A percentile compares a stretch with the other conserved stretches of the same genome.
Evolutionary conservation across 2,797 vertebrate genomes (phyloP).

Genomic region (Coccyzus lansbergi): DNA sequence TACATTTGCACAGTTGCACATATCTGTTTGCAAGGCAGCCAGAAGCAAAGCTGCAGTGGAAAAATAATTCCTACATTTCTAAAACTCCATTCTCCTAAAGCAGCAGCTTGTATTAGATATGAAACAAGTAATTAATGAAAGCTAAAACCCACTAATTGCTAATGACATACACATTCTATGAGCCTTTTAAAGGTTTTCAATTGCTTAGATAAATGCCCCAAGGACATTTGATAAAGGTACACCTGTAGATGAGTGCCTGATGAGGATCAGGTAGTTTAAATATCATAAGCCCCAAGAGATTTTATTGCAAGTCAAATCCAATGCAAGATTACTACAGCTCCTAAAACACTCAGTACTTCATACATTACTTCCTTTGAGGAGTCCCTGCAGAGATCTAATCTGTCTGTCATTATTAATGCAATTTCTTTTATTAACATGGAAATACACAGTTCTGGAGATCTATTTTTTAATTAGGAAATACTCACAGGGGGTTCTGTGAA

Average conservation of each 20-base stretch:
- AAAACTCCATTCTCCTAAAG: neutral
- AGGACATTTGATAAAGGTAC: slow-evolving; percentile 48
- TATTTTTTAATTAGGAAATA: slow-evolving; percentile 71
- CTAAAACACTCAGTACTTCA: slow-evolving; percentile 45
- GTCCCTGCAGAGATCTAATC: slow-evolving; percentile 59
- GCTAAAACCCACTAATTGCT: neutral
- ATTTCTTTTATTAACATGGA: slow-evolving; percentile 26
- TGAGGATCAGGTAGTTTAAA: slow-evolving; percentile 40
- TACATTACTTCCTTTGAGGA: slow-evolving; percentile 1
- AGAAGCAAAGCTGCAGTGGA: neutral
- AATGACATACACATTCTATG: slow-evolving; percentile 10
- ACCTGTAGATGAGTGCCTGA: slow-evolving; percentile 15
- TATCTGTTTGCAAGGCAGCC: neutral
- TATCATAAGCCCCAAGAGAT: neutral
- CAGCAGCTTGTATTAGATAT: neutral
- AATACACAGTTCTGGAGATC: slow-evolving; percentile 23
- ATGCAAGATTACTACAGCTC: slow-evolving; percentile 21
- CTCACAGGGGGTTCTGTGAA: slow-evolving; percentile 94
- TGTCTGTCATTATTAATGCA: slow-evolving; percentile 59
- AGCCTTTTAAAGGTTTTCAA: slow-evolving; percentile 46
- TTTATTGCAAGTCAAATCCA: slow-evolving; percentile 34
- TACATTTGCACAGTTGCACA: neutral
- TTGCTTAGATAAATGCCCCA: slow-evolving; percentile 14
- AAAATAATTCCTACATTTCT: slow-evolving; percentile 1
- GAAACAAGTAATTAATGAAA: slow-evolving; percentile 51